phyloP scores from a whole-genome alignment of 2,888 invertebrate species.

The Disparrhopalites patrizii region DNA sequence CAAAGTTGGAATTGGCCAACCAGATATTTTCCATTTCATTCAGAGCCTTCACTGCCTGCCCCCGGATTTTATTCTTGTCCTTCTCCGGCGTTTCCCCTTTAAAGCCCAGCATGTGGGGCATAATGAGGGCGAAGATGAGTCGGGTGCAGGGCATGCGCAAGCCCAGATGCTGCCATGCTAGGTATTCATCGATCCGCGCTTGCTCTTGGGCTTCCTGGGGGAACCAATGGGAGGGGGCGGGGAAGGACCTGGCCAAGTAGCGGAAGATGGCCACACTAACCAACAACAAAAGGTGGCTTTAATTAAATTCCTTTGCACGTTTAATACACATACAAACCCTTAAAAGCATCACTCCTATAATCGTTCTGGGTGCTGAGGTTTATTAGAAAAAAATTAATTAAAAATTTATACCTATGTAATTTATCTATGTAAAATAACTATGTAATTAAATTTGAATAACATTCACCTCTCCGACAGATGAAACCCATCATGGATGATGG shows the following conservation, averaged over 20 bases:
- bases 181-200: constrained; percentile 67
- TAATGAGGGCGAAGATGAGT: constrained; percentile 52
- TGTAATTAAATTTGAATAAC: too few species aligned
- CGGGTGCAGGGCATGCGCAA: constrained; percentile 49
- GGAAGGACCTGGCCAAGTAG: constrained; percentile 60
- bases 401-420: too few species aligned
- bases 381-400: too few species aligned
- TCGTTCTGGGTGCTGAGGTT: too few species aligned
- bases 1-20: constrained; percentile 5
- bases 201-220: constrained; percentile 60
- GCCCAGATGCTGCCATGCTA: constrained; percentile 73
- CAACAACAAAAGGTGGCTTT: too few species aligned
- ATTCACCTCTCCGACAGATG: too few species aligned
- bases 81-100: constrained; percentile 53
- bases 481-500: too few species aligned
- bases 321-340: too few species aligned
- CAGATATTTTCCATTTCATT: constrained; percentile 15
- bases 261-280: constrained; percentile 70
- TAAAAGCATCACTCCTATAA: too few species aligned
- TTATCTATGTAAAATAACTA: too few species aligned
- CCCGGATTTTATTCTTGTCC: constrained; percentile 51
- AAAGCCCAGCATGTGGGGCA: constrained; percentile 56
- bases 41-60: constrained; percentile 9
- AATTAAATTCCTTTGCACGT: too few species aligned
- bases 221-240: constrained; percentile 61